These are phyloP conservation scores for Platycheirus albimanus DNA, from an alignment of 2,888 invertebrate genomes.

Conservation along the genomic window DNA sequence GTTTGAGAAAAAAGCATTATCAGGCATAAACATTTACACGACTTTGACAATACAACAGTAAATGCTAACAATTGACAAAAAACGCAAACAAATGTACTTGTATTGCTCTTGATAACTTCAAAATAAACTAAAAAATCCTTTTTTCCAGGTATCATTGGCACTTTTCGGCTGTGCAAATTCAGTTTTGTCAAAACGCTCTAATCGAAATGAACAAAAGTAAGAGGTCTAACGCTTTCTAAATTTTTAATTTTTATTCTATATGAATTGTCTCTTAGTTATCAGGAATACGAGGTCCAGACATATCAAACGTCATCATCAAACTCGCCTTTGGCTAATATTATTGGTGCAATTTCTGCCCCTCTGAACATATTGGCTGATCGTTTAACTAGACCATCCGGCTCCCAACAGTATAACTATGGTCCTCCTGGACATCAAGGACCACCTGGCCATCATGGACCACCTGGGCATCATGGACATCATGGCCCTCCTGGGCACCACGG, in stretches of 20 bases:
- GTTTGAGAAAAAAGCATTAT: no score
- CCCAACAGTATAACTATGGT: constrained; percentile 15
- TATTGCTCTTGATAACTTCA: no score
- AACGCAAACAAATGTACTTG: no score
- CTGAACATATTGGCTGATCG: constrained; percentile 11
- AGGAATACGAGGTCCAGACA: constrained; percentile 14
- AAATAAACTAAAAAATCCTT: no score
- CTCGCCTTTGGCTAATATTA: constrained; percentile 15
- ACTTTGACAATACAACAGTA: no score
- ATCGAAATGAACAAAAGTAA: constrained; percentile 39
- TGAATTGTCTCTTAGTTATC: constrained; percentile 11
- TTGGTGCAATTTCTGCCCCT: constrained; percentile 17
- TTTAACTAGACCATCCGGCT: background rate
- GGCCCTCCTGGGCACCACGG: constrained; percentile 5
- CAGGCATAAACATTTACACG: no score
- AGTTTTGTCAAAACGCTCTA: constrained; percentile 45
- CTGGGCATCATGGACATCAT: constrained; percentile 7
- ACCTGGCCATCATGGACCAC: background rate
- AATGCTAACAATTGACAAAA: no score
- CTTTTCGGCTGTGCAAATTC: constrained; percentile 16
- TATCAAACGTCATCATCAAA: background rate
- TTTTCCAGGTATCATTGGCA: constrained; percentile 41
- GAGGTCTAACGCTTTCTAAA: background rate
- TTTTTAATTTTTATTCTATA: background rate
- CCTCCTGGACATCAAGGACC: background rate